Conservation (phyloP, 2,888 invertebrate species). For the Phyllotreta cruciferae region DNA sequence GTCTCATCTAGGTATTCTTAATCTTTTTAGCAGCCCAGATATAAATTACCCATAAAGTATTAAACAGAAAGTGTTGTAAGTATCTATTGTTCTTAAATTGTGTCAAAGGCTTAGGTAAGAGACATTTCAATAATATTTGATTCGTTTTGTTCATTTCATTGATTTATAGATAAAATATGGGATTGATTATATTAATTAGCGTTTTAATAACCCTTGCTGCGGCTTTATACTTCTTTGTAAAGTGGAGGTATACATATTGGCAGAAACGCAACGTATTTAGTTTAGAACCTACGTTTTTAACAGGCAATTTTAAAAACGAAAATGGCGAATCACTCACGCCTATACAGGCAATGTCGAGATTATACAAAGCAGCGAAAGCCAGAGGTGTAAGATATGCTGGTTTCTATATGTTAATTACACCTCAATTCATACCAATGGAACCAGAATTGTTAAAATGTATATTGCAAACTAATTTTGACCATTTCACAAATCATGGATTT, state of each 20-base stretch:
- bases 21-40: too few species aligned
- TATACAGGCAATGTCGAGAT: slow-evolving; percentile 28
- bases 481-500: slow-evolving; percentile 68
- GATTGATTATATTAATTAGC: slow-evolving; percentile 9
- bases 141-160: too few species aligned
- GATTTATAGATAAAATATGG: background rate
- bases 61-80: too few species aligned
- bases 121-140: too few species aligned
- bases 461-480: slow-evolving; percentile 65
- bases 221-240: slow-evolving; percentile 17
- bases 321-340: slow-evolving; percentile 25
- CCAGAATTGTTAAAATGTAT: slow-evolving; percentile 56
- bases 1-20: too few species aligned
- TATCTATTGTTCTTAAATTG: too few species aligned
- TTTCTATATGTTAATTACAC: slow-evolving; percentile 55
- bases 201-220: background rate
- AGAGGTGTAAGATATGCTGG: slow-evolving; percentile 44
- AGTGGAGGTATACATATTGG: slow-evolving; percentile 47
- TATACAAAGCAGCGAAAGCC: slow-evolving; percentile 35
- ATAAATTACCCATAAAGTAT: too few species aligned
- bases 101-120: too few species aligned
- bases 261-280: slow-evolving; percentile 44
- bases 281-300: slow-evolving; percentile 48
- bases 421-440: slow-evolving; percentile 45
- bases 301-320: slow-evolving; percentile 45